Base-by-base conservation (phyloP, 2,888 invertebrate species). In the Agelastica alni region DNA sequence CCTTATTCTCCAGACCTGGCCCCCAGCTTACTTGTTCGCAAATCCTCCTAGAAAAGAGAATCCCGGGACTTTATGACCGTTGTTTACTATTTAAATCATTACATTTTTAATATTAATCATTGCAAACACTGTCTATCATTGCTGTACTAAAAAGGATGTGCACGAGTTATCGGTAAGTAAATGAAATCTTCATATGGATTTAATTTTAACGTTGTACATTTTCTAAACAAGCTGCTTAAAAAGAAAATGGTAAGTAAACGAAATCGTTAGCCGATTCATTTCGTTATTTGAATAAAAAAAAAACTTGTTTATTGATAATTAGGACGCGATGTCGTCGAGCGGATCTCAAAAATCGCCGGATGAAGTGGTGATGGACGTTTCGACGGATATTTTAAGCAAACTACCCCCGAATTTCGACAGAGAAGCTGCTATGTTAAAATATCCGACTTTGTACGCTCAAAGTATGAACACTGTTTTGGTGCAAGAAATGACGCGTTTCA, bases 381-480 rank as follows among this genome's bases (percentile, higher is more conserved):
- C 93, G 0, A 81, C 83, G 26, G 93, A 93, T 68, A 87, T 95
- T 57, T 76, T 94, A 6, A 75, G 79, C 4, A 89, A 89, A 69
- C 77, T 96, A 17, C 95, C 95, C 0, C 72, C 75, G 17, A 81
- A 87, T 77, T 87, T 84, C 79, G 81, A 86, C 79, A 71, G 92
- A 65, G 78, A 88, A 71, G 70, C 79, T 61, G 79, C 89, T 47
- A 78, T 87, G 71, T 75, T 82, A 73, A 81, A 87, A 77, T 87
- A 88, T 81, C 86, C 95, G 51, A 87, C 91, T 52, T 73, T 81
- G 63, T 83, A 95, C 78, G 77, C 85, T 75, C 92, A 95, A 80
- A 94, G 94, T 66, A 93, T 96, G 93, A 95, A 96, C 69, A 95
- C 95, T 1, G 95, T 96, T 0, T 80, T 96, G 46, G 89, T 93